Conservation (phyloP, 2,113 vertebrate species). For the Rhea pennata region DNA sequence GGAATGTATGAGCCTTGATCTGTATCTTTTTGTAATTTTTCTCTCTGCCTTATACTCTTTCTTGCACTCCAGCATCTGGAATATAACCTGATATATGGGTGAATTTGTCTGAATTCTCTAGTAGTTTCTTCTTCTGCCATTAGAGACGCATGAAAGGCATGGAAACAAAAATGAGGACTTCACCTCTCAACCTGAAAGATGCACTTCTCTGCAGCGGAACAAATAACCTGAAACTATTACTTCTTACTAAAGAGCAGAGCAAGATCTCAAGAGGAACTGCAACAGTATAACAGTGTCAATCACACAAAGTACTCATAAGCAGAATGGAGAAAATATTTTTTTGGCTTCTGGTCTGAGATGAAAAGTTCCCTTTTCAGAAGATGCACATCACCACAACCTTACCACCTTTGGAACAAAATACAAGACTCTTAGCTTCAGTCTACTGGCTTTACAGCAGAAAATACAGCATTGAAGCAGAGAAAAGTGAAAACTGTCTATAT, state of each 20-base stretch:
- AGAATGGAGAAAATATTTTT: neutral
- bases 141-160: neutral
- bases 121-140: neutral
- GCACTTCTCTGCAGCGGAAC: neutral
- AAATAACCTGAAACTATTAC: neutral
- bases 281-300: neutral
- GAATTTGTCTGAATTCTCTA: neutral
- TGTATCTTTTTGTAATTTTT: neutral
- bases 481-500: neutral
- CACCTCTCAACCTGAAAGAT: neutral
- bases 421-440: neutral
- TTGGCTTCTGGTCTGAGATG: conserved; percentile 32
- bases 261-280: conserved; percentile 1
- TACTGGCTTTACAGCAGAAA: neutral
- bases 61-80: neutral
- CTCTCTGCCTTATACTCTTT: neutral
- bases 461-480: neutral
- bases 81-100: neutral
- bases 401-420: neutral
- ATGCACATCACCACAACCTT: conserved; percentile 21
- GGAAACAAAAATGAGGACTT: neutral
- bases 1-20: neutral
- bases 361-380: conserved; percentile 47
- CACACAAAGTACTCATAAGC: neutral
- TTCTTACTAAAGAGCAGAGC: neutral